These are phyloP conservation scores for Drosophila navojoa DNA, from an alignment of 1,140 invertebrate species.

Conservation along the genomic window DNA sequence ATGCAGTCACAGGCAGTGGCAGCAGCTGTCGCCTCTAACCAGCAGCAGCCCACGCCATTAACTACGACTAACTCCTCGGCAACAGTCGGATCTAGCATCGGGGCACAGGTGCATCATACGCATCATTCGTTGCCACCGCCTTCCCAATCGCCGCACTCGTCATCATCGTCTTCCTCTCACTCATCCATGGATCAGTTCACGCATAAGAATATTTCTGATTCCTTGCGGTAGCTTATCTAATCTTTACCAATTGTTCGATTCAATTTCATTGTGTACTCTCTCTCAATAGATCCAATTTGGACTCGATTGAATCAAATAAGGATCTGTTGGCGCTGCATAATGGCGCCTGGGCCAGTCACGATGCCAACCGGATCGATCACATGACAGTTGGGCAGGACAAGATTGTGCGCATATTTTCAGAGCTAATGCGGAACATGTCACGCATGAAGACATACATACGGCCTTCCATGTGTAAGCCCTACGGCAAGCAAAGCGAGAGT, in stretches of 20 bases:
- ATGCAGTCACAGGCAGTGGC: conserved; percentile 77
- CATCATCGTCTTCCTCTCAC: conserved; percentile 79
- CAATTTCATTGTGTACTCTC: background rate
- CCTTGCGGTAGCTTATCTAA: conserved; percentile 62
- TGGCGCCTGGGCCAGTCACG: conserved; percentile 86
- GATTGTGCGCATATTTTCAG: conserved; percentile 91
- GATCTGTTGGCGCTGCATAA: conserved; percentile 89
- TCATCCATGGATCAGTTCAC: conserved; percentile 69
- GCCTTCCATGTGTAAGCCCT: conserved; percentile 94
- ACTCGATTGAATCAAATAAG: conserved; percentile 86
- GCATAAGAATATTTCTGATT: conserved; percentile 72
- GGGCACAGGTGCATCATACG: conserved; percentile 53
- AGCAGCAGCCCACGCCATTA: conserved; percentile 42
- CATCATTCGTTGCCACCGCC: conserved; percentile 74
- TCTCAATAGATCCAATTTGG: conserved; percentile 68
- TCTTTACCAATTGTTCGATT: background rate
- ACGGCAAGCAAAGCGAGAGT: conserved; percentile 94
- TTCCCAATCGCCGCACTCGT: conserved; percentile 76
- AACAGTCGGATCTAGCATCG: conserved; percentile 19
- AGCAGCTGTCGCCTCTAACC: conserved; percentile 69
- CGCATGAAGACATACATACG: conserved; percentile 93
- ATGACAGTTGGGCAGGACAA: conserved; percentile 89
- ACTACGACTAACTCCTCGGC: conserved; percentile 32
- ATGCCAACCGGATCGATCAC: conserved; percentile 61
- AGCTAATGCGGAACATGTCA: conserved; percentile 93